A percentile compares a stretch with the other conserved stretches of the same genome.
Conservation (phyloP, 2,888 invertebrate genomes). For the Anticlea derivata region DNA sequence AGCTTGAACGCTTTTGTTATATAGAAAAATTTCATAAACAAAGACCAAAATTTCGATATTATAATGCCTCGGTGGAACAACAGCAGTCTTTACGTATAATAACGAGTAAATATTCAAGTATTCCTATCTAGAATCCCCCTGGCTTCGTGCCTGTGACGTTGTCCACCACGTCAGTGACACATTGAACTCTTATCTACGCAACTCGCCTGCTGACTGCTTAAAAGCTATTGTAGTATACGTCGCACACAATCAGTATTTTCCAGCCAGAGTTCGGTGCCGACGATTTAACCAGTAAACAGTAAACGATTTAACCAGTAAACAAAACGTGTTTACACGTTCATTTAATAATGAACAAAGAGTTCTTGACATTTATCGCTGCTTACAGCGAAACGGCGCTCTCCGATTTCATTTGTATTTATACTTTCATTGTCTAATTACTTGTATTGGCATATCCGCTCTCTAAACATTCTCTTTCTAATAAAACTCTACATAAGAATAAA, state of each 20-base stretch:
- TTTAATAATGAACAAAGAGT: constrained; percentile 45
- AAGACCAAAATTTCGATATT: too few species aligned
- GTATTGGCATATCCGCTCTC: constrained; percentile 23
- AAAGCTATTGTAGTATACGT: constrained; percentile 41
- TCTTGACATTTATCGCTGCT: constrained; percentile 45
- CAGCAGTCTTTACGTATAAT: neutral
- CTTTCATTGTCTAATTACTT: constrained; percentile 35
- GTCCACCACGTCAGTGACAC: constrained; percentile 41
- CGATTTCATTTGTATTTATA: constrained; percentile 39
- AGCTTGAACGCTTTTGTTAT: too few species aligned
- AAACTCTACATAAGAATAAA: constrained; percentile 45
- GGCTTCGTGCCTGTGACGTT: constrained; percentile 13
- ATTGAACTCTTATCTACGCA: constrained; percentile 44
- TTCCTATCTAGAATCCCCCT: neutral
- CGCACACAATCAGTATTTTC: constrained; percentile 43
- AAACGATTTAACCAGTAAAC: constrained; percentile 34
- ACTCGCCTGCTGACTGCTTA: constrained; percentile 22
- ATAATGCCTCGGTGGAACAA: too few species aligned
- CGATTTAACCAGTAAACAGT: constrained; percentile 32
- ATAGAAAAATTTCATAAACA: too few species aligned
- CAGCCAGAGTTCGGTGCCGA: constrained; percentile 35
- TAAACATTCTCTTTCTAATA: constrained; percentile 24
- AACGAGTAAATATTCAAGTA: neutral
- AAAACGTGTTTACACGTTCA: too few species aligned
- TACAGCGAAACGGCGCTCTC: constrained; percentile 36